Evolutionary conservation across 2,888 invertebrate species (phyloP), one percentile per base, ranked within the genome.

Genomic region (Carcina quercana): DNA sequence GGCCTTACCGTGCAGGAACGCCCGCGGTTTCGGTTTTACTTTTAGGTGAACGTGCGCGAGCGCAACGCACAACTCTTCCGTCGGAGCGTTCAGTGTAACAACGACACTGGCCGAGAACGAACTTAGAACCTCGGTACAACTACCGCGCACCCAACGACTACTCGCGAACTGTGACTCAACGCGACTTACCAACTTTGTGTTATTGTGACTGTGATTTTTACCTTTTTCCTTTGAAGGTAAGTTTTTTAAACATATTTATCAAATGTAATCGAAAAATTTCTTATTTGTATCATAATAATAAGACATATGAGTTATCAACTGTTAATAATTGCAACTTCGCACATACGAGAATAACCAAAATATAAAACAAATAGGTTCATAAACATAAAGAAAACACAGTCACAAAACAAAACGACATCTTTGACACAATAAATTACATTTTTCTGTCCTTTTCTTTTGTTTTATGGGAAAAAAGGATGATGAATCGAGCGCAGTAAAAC

Each of bases 51-150:
- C 66, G 68, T 67, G 75, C 76, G 78, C 71, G 42, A 40, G 72
- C 74, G 76, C 74, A 55, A 61, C 66, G 69, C 69, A 66, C 61
- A 47, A 60, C 55, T 75, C 71, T 76, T 73, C 76, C 70, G 68
- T 62, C 56, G 59, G 53, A 49, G 50, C 59, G 70, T 62, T 79
- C 80, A 82, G 82, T 83, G 74, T 62, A 58, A 66, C 60, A 53
- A 68, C 72, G 70, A 68, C 80, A 65, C 67, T 73, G 68, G 76
- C 59, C 60, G 75, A 62, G 80, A 65, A 67, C 76, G 75, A 80
- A 79, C 79, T 78, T 68, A 63, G 69, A 65, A 68, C 62, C 63
- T 54, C 64, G 56, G 56, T 43, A 45, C 53, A 52, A 54, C 48
- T 53, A 52, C 46, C 42, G 37, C 52, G 37, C 52, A 42, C 58